These are phyloP conservation scores for Escarpia spicata DNA, from an alignment of 2,888 invertebrate genomes.

Conservation along the genomic window DNA sequence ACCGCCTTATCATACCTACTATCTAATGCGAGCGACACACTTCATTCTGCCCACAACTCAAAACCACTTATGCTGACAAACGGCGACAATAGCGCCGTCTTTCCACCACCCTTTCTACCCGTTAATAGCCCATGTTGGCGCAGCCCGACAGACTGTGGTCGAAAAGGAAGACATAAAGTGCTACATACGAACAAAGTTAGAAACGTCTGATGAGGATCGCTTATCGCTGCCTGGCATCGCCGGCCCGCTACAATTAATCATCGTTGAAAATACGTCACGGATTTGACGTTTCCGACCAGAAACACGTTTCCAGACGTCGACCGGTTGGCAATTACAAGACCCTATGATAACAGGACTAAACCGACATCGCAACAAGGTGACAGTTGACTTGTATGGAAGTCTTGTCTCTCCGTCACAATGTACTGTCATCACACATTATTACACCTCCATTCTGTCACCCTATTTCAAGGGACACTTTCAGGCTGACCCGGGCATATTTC, in stretches of 20 bases:
- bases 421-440: conserved; percentile 9
- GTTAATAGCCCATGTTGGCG: not conserved
- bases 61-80: conserved; percentile 16
- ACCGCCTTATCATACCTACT: not conserved
- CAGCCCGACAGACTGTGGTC: not conserved
- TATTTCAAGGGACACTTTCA: not conserved
- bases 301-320: conserved; percentile 1
- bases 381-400: conserved; percentile 1
- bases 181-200: not conserved
- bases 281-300: conserved; percentile 12
- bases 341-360: not conserved
- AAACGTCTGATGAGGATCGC: not conserved
- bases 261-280: not conserved
- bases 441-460: not conserved
- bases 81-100: not conserved
- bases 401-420: not conserved
- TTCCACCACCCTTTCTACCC: not conserved
- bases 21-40: not conserved
- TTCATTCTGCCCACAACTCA: conserved; percentile 1
- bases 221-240: not conserved
- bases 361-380: not conserved
- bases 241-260: not conserved
- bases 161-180: not conserved
- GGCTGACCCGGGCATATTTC: not conserved
- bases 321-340: not conserved